Evolutionary conservation across 2,797 vertebrate genomes (phyloP), one percentile per base, ranked within the genome.

Genomic region (Sphenodon punctatus): DNA sequence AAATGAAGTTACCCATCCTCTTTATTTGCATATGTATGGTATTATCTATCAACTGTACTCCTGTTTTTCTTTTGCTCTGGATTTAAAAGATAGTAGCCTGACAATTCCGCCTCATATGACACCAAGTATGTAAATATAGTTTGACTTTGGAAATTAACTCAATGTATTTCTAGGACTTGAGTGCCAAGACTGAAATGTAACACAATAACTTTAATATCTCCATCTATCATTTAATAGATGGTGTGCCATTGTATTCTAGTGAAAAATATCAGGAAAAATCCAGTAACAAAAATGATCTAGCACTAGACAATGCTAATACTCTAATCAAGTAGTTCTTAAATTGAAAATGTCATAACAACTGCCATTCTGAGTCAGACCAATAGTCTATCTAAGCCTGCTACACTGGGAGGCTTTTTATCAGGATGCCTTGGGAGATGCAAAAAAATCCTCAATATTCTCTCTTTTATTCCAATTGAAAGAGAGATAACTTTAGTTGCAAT

Each of bases 71-170:
- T 48, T 53, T 51, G 23, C 58, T 67, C 65, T 0, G 0, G 38
- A 23, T 61, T 39, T 58, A 53, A n/a, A 87, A 60, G 55, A 74
- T 76, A 30, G 53, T 78, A 77, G 67, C 48, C 78, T 75, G 61
- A 77, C 61, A 88, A 65, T 20, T 79, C 63, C 34, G 19, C 12
- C 25, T 59, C 43, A 53, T 36, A 0, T 3, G 67, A 74, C 43
- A 76, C 13, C 51, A 6, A 89, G 20, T 46, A 23, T n/a, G 48
- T 76, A 77, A 66, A 61, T 71, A 86, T 61, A 39, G 49, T 58
- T 58, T 64, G 74, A 36, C 80, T 68, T 75, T 80, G 81, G 78
- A 69, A 75, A 73, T 36, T 45, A 45, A 45, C n/a, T n/a, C 27
- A 84, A 48, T 19, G 53, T 16, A 25, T 36, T 86, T 75, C 70